These are phyloP conservation scores for Nasonia giraulti DNA, from an alignment of 1,140 invertebrate species.

Conservation along the genomic window DNA sequence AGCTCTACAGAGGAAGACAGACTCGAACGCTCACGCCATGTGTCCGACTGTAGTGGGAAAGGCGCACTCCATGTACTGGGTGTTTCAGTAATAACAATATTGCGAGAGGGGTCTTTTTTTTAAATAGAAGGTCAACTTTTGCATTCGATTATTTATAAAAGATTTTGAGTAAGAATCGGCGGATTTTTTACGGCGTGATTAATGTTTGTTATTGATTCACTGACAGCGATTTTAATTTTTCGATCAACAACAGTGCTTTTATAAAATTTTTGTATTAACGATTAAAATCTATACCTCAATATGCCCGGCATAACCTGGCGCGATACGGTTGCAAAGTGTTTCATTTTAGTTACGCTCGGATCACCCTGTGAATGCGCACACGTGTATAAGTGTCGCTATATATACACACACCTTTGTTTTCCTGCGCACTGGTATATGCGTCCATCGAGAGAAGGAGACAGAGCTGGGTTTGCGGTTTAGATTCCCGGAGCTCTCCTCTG, in stretches of 20 bases:
- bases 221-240: too few relatives aligned
- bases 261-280: too few relatives aligned
- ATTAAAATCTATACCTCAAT: not conserved
- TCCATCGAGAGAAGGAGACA: conserved; percentile 53
- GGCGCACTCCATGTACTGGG: conserved; percentile 48
- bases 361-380: not conserved
- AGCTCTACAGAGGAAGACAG: conserved; percentile 11
- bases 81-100: not conserved
- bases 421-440: conserved; percentile 48
- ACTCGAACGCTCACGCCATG: conserved; percentile 61
- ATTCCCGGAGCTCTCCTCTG: conserved; percentile 55
- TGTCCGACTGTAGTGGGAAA: conserved; percentile 62
- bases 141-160: too few relatives aligned
- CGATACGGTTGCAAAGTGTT: not conserved
- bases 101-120: not conserved
- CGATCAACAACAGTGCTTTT: too few relatives aligned
- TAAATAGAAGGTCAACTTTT: too few relatives aligned
- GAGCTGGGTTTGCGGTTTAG: conserved; percentile 60
- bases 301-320: not conserved
- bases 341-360: not conserved
- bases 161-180: too few relatives aligned
- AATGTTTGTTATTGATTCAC: too few relatives aligned
- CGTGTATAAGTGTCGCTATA: conserved; percentile 1
- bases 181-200: too few relatives aligned
- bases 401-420: conserved; percentile 63